Percentiles rank a stretch among this genome's conserved stretches.
Conservation (phyloP, 2,113 vertebrate species). For the Nyctereutes procyonoides region DNA sequence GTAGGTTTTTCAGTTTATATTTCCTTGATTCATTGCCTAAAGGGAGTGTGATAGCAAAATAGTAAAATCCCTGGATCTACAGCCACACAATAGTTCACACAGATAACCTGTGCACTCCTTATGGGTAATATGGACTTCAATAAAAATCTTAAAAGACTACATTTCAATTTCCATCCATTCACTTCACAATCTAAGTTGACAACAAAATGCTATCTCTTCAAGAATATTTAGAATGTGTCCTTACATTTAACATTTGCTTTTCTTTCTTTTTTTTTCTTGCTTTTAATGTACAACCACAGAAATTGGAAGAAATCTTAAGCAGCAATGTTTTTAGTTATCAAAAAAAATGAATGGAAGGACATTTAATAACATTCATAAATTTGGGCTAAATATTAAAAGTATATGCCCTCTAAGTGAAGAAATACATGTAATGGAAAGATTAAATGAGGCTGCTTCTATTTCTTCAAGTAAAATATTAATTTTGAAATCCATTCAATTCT, state of each 20-base stretch:
- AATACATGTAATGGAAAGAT: constrained; percentile 46
- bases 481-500: not conserved
- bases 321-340: not conserved
- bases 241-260: constrained; percentile 34
- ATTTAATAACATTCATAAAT: constrained; percentile 57
- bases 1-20: constrained; percentile 37
- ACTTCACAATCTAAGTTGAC: constrained; percentile 49
- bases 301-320: constrained; percentile 64
- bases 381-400: constrained; percentile 16
- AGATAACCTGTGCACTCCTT: constrained; percentile 22
- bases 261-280: not conserved
- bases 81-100: constrained; percentile 49
- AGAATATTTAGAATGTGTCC: constrained; percentile 27
- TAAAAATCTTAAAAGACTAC: constrained; percentile 34
- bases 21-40: constrained; percentile 60
- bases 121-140: not conserved
- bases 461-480: not conserved
- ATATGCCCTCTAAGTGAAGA: not conserved
- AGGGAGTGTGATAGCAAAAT: constrained; percentile 56
- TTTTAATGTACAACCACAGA: constrained; percentile 13
- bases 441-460: constrained; percentile 39
- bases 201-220: constrained; percentile 48
- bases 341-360: constrained; percentile 8
- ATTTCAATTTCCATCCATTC: constrained; percentile 65
- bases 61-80: constrained; percentile 27